Percentiles rank a stretch among this genome's conserved stretches.
These are phyloP conservation scores for Mus spretus DNA, from an alignment of 2,797 vertebrate species.

Conservation along the genomic window DNA sequence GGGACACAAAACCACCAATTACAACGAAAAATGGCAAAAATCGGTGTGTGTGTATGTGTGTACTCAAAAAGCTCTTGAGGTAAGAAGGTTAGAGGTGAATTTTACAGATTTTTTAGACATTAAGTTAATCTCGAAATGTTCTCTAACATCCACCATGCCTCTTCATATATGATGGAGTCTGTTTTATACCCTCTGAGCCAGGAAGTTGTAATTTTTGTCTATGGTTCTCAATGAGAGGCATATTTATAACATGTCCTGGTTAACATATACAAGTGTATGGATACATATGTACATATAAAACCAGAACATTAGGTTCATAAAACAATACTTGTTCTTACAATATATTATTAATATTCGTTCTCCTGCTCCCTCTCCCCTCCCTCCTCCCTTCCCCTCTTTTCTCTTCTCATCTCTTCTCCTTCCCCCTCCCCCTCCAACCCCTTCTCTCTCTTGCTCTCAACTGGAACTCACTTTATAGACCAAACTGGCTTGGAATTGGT, in stretches of 20 bases:
- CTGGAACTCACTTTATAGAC: neutral
- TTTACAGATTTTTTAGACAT: slow-evolving; percentile 15
- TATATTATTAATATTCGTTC: neutral
- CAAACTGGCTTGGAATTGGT: neutral
- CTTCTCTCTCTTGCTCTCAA: neutral
- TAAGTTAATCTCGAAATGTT: neutral
- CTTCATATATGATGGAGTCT: slow-evolving; percentile 40
- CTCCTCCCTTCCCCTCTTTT: no score
- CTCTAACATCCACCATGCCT: neutral
- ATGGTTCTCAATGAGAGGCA: neutral
- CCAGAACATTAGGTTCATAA: slow-evolving; percentile 34
- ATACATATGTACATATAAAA: neutral
- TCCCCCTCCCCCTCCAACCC: no score
- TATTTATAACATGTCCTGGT: neutral
- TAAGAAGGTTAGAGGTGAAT: neutral
- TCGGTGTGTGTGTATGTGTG: neutral
- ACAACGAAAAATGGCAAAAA: neutral
- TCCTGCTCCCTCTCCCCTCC: neutral
- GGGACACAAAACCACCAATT: neutral
- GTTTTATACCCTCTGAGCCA: slow-evolving; percentile 30
- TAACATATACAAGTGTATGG: neutral
- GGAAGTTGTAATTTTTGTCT: slow-evolving; percentile 26
- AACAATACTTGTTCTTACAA: neutral
- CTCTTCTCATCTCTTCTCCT: neutral
- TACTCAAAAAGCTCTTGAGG: neutral